Evolutionary conservation across 2,797 vertebrate species (phyloP), one percentile per base, ranked within the genome.

Genomic region (Urophycis tenuis): DNA sequence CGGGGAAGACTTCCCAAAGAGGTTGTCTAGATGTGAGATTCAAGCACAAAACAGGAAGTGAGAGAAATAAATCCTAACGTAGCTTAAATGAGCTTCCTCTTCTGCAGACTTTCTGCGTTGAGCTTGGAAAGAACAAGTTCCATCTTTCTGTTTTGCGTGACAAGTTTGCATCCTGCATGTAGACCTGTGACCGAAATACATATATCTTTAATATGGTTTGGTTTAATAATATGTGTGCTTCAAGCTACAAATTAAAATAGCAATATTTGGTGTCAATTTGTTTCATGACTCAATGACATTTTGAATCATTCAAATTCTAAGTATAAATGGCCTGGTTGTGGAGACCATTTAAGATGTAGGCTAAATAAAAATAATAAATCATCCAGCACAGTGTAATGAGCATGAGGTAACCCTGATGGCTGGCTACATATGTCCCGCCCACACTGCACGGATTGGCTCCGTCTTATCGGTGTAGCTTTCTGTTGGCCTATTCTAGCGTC

Each of bases 401-500:
- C 72, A 45, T 78, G 73, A 76, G n/a, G 64, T 14, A 53, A 5
- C 41, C 22, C 25, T 25, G 60, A n/a, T 29, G n/a, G 25, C 60
- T 41, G 29, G 70, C 22, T 70, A 35, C 3, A 0, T 31, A 15
- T 4, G 8, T 31, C 74, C 87, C 84, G 83, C 87, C 88, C 53
- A 34, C 1, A 0, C 74, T 1, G 2, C 29, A 14, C 72, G 82
- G 72, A 91, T 89, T 92, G 91, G 88, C 34, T 79, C 11, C 22
- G 0, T 0, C 2, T 72, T 2, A 36, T 72, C 45, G 34, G 7
- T 15, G 17, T 69, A 5, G 49, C 3, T 0, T 77, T 0, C 75
- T 71, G 86, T 89, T 91, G 89, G 91, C 7, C 49, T 0, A 74
- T 12, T 1, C 1, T 2, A 19, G 3, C 79, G 88, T 87, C 89